Evolutionary conservation across 2,797 vertebrate species (phyloP), one percentile per base, ranked within the genome.

Genomic region (Labeo calbasu): DNA sequence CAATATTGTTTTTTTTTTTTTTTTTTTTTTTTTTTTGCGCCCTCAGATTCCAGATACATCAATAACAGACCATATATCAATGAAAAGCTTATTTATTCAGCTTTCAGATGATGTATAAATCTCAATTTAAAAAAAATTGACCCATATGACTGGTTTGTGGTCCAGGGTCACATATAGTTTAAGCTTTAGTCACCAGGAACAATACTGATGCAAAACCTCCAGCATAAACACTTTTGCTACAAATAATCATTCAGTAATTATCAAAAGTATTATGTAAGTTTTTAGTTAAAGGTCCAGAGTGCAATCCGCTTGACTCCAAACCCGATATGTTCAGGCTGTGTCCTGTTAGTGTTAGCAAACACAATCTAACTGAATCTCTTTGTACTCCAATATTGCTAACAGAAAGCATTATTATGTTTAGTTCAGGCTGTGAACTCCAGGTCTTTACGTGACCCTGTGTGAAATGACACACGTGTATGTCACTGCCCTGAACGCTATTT

Each of bases 391-490:
- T 21, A 14, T 59, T 50, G 8, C 40, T 43, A 25, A 25, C 48
- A 43, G 71, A 66, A 68, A 46, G 28, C 61, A 55, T 76, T 73
- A 55, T 82, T 76, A 14, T 83, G 72, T 76, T 57, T n/a, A 70
- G 65, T 72, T 50, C 5, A 65, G 15, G 4, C 57, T 53, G 61
- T 81, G 55, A n/a, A 36, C 53, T 70, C n/a, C 36, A 21, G 40
- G 19, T 19, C 19, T 81, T 71, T 81, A 46, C 23, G 6, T 43
- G 40, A 61, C n/a, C 21, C 13, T 68, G n/a, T 80, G 79, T 68
- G 61, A 77, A 77, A 68, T 43, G 46, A 50, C 70, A 65, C 28
- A 50, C 77, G 10, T 1, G 1, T 51, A 79, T 68, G 48, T 79
- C 13, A 48, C 28, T 79, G 25, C 48, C 46, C 25, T 51, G 61